Evolutionary conservation across 1,140 invertebrate species (phyloP).

Genomic region (Araneus ventricosus): DNA sequence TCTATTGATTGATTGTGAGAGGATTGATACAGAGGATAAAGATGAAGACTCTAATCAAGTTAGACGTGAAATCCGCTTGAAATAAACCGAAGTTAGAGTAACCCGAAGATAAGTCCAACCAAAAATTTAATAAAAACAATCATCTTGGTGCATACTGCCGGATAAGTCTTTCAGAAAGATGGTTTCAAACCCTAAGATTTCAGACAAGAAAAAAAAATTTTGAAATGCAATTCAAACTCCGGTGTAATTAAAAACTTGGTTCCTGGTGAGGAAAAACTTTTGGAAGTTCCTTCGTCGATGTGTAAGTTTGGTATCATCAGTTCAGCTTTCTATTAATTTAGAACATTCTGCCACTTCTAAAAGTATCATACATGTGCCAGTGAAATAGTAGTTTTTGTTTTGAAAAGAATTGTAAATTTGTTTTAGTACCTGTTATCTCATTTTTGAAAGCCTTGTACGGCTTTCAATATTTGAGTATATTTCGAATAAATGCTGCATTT

Average conservation of each 20-base stretch:
- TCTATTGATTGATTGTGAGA: constrained; percentile 72
- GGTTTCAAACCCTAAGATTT: constrained; percentile 44
- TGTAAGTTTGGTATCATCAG: background rate
- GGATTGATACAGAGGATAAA: constrained; percentile 67
- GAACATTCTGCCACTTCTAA: background rate
- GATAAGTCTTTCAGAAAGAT: constrained; percentile 42
- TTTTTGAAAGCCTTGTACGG: no score
- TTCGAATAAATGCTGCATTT: no score
- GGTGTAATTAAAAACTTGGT: constrained; percentile 17
- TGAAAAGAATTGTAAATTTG: no score
- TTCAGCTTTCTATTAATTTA: background rate
- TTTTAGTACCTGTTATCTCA: no score
- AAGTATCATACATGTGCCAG: no score
- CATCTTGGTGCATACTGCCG: background rate
- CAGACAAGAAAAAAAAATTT: constrained; percentile 9
- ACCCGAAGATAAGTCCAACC: constrained; percentile 54
- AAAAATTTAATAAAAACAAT: constrained; percentile 74
- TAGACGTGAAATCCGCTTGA: constrained; percentile 71
- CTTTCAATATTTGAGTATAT: no score
- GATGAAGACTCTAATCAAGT: constrained; percentile 74
- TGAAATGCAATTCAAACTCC: constrained; percentile 19
- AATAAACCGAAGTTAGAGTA: constrained; percentile 63
- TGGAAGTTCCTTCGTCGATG: background rate
- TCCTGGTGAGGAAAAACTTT: background rate
- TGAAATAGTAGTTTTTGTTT: no score